phyloP scores from a whole-genome alignment of 2,113 vertebrate genomes.

The Gasterosteus nipponicus region DNA sequence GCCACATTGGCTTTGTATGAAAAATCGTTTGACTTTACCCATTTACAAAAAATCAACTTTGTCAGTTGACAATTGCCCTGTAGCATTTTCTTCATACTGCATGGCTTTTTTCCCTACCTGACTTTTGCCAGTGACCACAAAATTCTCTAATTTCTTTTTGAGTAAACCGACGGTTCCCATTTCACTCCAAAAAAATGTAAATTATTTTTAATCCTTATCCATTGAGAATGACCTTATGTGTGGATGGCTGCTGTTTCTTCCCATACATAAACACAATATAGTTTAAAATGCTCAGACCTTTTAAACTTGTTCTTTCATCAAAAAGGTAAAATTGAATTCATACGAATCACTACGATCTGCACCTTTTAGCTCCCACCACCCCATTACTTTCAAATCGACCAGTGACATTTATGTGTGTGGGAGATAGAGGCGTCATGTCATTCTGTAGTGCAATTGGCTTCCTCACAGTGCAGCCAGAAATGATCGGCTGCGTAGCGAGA shows the following conservation, averaged over 20 bases:
- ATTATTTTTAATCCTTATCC: not conserved
- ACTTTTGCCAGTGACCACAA: not conserved
- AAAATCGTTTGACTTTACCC: no score
- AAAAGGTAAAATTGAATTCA: conserved; percentile 21
- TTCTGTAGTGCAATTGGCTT: not conserved
- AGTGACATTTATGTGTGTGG: conserved; percentile 15
- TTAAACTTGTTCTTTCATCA: not conserved
- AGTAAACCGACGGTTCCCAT: not conserved
- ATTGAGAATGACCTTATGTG: not conserved
- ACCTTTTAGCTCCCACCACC: conserved; percentile 6
- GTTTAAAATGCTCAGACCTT: conserved; percentile 6
- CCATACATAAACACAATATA: not conserved
- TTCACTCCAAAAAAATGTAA: not conserved
- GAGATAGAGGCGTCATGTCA: conserved; percentile 9
- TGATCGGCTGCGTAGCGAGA: conserved; percentile 11
- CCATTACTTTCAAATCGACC: conserved; percentile 35
- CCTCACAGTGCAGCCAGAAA: conserved; percentile 7
- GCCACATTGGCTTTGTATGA: no score
- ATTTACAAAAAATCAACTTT: no score
- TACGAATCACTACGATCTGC: conserved; percentile 12
- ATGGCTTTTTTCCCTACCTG: no score
- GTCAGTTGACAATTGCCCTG: no score
- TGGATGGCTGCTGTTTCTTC: not conserved
- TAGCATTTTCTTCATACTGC: not conserved
- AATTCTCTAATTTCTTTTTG: not conserved